Conservation (phyloP, 2,113 vertebrate genomes). For the Ailurus styani region DNA sequence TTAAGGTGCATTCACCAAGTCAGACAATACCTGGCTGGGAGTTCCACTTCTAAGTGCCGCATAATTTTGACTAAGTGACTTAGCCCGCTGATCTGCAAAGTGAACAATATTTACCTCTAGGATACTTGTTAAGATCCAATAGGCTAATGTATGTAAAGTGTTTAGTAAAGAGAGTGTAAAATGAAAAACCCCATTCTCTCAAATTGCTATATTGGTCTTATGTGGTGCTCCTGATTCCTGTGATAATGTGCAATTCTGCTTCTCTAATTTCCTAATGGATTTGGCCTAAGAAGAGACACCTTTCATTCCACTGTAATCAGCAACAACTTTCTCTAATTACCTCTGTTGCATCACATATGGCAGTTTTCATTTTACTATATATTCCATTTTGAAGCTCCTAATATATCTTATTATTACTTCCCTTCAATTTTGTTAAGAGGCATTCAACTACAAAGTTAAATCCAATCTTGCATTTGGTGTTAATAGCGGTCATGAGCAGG, state of each 20-base stretch:
- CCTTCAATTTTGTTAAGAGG: neutral
- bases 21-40: neutral
- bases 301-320: neutral
- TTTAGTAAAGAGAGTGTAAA: neutral
- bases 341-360: neutral
- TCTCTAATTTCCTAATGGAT: neutral
- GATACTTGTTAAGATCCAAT: neutral
- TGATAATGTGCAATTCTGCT: rapidly evolving
- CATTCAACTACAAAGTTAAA: neutral
- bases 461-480: neutral
- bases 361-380: neutral
- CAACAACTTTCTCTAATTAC: neutral
- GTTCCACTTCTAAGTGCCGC: neutral
- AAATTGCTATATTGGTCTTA: neutral
- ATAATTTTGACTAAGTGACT: neutral
- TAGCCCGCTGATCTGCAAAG: neutral
- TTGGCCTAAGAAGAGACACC: neutral
- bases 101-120: neutral
- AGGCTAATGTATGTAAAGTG: neutral
- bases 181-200: neutral
- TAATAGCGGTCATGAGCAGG: neutral
- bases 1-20: neutral
- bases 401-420: neutral
- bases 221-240: neutral
- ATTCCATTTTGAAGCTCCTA: neutral